Evolutionary conservation across 2,888 invertebrate genomes (phyloP).

Genomic region (Drosophila monieri): DNA sequence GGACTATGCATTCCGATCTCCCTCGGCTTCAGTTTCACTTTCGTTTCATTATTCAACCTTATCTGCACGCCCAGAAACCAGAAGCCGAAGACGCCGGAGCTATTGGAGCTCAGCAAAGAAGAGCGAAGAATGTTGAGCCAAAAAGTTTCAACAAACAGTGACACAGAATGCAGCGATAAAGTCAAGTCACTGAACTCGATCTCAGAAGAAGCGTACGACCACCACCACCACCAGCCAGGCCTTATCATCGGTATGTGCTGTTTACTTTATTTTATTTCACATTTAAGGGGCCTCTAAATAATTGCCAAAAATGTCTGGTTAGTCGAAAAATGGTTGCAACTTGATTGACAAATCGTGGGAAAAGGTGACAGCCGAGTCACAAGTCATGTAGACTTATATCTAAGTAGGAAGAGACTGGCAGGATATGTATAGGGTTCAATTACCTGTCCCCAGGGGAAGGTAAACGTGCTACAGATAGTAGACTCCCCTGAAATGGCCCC

Average conservation of each 20-base stretch:
- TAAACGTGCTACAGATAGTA: constrained; percentile 48
- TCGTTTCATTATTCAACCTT: constrained; percentile 11
- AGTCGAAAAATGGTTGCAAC: neutral
- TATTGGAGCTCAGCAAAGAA: constrained; percentile 12
- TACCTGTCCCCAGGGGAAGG: constrained; percentile 30
- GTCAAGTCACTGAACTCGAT: constrained; percentile 43
- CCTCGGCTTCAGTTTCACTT: neutral
- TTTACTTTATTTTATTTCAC: constrained; percentile 8
- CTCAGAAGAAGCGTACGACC: constrained; percentile 29
- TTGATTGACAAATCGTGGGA: constrained; percentile 61
- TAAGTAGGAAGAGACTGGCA: constrained; percentile 20
- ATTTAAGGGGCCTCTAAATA: constrained; percentile 34
- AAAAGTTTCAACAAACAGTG: constrained; percentile 53
- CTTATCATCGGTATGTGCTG: constrained; percentile 55
- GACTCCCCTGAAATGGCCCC: constrained; percentile 21
- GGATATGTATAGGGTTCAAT: constrained; percentile 34
- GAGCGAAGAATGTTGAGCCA: constrained; percentile 53
- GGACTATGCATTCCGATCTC: constrained; percentile 15
- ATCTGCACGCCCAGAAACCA: constrained; percentile 26
- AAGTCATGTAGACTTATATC: constrained; percentile 4
- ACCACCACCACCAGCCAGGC: constrained; percentile 10
- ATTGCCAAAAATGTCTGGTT: constrained; percentile 52
- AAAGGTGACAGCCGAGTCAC: constrained; percentile 32
- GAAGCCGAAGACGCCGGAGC: constrained; percentile 9
- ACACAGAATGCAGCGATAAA: constrained; percentile 56